These are phyloP conservation scores for Orchesellides sinensis DNA, from an alignment of 2,888 invertebrate species.

Conservation along the genomic window DNA sequence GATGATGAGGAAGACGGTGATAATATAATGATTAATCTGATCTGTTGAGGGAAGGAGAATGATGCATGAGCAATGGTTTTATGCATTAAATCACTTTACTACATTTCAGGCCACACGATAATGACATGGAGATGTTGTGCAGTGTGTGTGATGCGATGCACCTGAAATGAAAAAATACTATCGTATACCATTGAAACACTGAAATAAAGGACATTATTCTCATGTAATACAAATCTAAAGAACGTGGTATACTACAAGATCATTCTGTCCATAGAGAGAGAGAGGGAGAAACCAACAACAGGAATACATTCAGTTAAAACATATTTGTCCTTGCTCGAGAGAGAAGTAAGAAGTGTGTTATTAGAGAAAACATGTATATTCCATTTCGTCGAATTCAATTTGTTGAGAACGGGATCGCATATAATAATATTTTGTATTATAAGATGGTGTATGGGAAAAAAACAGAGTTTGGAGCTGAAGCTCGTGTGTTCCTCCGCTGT, in stretches of 20 bases:
- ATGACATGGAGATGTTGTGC: slow-evolving; percentile 32
- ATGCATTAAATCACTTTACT: slow-evolving; percentile 53
- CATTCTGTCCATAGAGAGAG: too few species aligned
- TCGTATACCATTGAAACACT: not conserved
- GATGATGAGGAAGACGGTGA: slow-evolving; percentile 47
- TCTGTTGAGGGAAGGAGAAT: slow-evolving; percentile 48
- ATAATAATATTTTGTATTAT: not conserved
- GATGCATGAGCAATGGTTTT: slow-evolving; percentile 52
- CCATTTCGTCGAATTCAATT: slow-evolving; percentile 67
- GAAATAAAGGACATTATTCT: too few species aligned
- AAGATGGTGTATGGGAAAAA: not conserved
- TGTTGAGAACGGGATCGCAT: slow-evolving; percentile 57
- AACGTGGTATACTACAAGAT: too few species aligned
- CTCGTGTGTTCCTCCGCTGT: not conserved
- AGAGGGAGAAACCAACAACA: too few species aligned
- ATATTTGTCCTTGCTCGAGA: not conserved
- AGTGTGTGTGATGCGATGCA: too few species aligned
- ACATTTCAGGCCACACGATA: slow-evolving; percentile 14
- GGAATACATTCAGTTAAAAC: too few species aligned
- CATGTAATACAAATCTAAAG: not conserved
- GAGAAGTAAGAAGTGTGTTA: slow-evolving; percentile 40
- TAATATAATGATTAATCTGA: slow-evolving; percentile 61
- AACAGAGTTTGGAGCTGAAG: not conserved
- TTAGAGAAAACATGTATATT: slow-evolving; percentile 57
- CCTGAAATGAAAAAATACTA: too few species aligned